Evolutionary conservation across 2,797 vertebrate genomes (phyloP).

Genomic region (Darevskia nairensis): DNA sequence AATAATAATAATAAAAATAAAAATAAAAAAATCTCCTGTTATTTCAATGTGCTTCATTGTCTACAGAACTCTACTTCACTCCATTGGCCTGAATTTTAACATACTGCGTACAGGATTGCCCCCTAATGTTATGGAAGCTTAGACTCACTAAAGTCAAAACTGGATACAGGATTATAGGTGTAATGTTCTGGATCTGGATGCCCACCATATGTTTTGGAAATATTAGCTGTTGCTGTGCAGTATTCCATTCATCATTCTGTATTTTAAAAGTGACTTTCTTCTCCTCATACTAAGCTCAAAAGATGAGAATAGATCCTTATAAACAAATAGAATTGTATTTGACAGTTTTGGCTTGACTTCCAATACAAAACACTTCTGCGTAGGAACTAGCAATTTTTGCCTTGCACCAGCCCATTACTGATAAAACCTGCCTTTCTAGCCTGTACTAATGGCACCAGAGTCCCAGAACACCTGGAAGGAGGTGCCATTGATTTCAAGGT

Average conservation of each 20-base stretch:
- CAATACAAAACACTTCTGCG: constrained; percentile 67
- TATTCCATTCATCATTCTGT: background rate
- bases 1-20: too few species aligned
- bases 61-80: background rate
- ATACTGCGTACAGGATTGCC: background rate
- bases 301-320: constrained; percentile 1
- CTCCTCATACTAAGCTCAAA: background rate
- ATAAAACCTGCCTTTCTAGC: constrained; percentile 82
- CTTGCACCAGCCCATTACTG: constrained; percentile 74
- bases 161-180: background rate
- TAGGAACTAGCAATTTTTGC: constrained; percentile 73
- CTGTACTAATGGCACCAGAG: constrained; percentile 47
- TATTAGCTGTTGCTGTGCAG: background rate
- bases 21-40: too few species aligned
- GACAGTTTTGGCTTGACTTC: constrained; percentile 58
- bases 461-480: background rate
- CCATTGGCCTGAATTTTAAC: background rate
- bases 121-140: background rate
- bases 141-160: background rate
- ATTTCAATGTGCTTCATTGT: background rate
- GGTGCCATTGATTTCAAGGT: background rate
- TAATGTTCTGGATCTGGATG: background rate
- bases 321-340: constrained; percentile 58
- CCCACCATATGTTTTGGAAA: background rate
- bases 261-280: constrained; percentile 32